A percentile compares a stretch with the other conserved stretches of the same genome.
Evolutionary conservation across 1,140 invertebrate genomes (phyloP).

Genomic region (Druon quercuslanigerum): DNA sequence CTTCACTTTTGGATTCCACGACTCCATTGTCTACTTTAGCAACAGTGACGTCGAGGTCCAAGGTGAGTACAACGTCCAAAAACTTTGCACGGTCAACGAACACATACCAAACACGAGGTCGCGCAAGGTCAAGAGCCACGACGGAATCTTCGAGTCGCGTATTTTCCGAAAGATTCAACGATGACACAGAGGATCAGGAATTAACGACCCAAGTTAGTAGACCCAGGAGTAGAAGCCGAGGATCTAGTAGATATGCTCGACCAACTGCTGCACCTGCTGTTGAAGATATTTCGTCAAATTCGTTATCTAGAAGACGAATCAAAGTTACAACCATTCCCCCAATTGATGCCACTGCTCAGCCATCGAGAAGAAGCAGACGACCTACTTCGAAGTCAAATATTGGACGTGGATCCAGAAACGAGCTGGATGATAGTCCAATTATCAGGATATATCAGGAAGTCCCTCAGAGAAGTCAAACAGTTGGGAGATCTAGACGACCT

Average conservation of each 20-base stretch:
- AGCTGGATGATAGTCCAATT: conserved; percentile 54
- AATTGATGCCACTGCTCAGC: conserved; percentile 31
- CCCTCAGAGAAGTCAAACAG: conserved; percentile 37
- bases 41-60: conserved; percentile 62
- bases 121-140: conserved; percentile 57
- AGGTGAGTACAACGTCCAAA: conserved; percentile 73
- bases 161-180: conserved; percentile 43
- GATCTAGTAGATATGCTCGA: conserved; percentile 61
- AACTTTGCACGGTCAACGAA: conserved; percentile 70
- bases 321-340: conserved; percentile 31
- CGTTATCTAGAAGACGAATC: conserved; percentile 39
- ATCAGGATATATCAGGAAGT: conserved; percentile 49
- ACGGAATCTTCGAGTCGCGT: conserved; percentile 45
- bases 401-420: conserved; percentile 41
- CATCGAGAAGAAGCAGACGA: conserved; percentile 49
- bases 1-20: conserved; percentile 63
- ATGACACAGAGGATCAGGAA: conserved; percentile 36
- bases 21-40: conserved; percentile 61
- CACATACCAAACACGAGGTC: conserved; percentile 58
- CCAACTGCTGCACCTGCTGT: conserved; percentile 32
- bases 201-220: conserved; percentile 36
- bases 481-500: conserved; percentile 41
- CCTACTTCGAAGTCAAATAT: conserved; percentile 43
- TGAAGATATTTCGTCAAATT: conserved; percentile 35
- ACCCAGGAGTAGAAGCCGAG: conserved; percentile 58